phyloP scores from a whole-genome alignment of 2,888 invertebrate genomes.

The Lasius fuliginosus region DNA sequence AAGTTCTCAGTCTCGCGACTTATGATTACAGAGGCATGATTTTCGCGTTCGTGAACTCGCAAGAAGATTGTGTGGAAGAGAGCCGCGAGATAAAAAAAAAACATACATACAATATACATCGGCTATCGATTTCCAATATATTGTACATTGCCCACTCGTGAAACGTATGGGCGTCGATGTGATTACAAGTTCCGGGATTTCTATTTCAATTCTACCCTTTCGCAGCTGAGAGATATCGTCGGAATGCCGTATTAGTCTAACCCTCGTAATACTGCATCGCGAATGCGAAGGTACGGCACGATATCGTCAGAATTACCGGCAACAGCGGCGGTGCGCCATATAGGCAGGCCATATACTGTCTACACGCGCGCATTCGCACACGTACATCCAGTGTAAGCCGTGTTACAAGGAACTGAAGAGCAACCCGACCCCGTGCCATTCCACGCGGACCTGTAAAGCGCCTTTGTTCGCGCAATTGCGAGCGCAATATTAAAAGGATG shows the following conservation, averaged over 20 bases:
- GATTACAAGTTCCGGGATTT: slow-evolving; percentile 54
- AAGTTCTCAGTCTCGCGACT: slow-evolving; percentile 5
- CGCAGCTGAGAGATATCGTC: slow-evolving; percentile 54
- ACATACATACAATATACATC: no score
- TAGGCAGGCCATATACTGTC: slow-evolving; percentile 57
- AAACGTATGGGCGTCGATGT: slow-evolving; percentile 34
- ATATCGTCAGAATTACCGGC: slow-evolving; percentile 69
- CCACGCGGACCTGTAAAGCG: slow-evolving; percentile 65
- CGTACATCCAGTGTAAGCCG: slow-evolving; percentile 54
- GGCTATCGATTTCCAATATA: slow-evolving; percentile 41
- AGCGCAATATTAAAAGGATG: slow-evolving; percentile 63
- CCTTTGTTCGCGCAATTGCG: slow-evolving; percentile 77
- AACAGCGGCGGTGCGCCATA: slow-evolving; percentile 60
- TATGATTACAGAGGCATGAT: background rate
- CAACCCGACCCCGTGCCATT: slow-evolving; percentile 59
- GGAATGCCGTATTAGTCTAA: slow-evolving; percentile 70
- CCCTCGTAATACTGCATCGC: slow-evolving; percentile 58
- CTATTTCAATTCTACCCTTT: slow-evolving; percentile 50
- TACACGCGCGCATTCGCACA: slow-evolving; percentile 53
- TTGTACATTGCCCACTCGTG: background rate
- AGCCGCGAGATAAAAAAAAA: slow-evolving; percentile 9
- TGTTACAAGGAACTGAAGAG: slow-evolving; percentile 70
- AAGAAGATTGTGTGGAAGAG: background rate
- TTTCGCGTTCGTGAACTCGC: slow-evolving; percentile 34
- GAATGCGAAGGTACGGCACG: slow-evolving; percentile 62